Evolutionary conservation across 1,140 invertebrate species (phyloP), one percentile per base, ranked within the genome.

Genomic region (Portunus trituberculatus): DNA sequence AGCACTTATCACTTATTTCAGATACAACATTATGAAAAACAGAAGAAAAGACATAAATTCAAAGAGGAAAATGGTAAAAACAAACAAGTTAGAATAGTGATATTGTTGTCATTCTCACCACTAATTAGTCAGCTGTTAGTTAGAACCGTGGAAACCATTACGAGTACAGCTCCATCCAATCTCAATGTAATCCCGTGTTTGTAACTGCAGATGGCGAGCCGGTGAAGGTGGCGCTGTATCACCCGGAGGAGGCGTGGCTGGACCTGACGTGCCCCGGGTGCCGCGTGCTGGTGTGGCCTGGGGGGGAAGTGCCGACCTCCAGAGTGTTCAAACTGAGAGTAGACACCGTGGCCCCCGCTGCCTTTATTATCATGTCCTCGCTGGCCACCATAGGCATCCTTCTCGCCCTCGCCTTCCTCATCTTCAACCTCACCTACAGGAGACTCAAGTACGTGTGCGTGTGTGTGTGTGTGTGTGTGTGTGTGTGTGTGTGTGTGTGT

Each of bases 391-490:
- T 98, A 91, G 98, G 98, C 0, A 98, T 99, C n/a, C 97, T 98
- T 0, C 96, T 98, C 32, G 98, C 98, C 8, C 97, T 98, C 7
- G 97, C 98, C 6, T 99, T 99, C 96, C 97, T 99, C 31, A 98
- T 98, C 59, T 99, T 99, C 97, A 99, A 99, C 97, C 97, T 99
- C 89, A 98, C 98, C 97, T 98, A 99, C 97, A 97, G 98, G 93
- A 98, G 98, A 96, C 97, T 98, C 96, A 99, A 98, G 98, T 99
- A 39, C 12, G 76, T 93, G 67, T n/a, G 76, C 28, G 92, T 82
- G 92, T 46, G 92, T 84, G 92, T 48, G 92, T 46, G 32, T 46
- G 76, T 10, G 76, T 46, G 32, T 48, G 82, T 28, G 76, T 28
- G 92, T 28, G 31, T 12, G 76, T 46, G 91, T 25, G 32, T 6